Evolutionary conservation across 2,888 invertebrate genomes (phyloP).

Genomic region (Phaedon cochleariae): DNA sequence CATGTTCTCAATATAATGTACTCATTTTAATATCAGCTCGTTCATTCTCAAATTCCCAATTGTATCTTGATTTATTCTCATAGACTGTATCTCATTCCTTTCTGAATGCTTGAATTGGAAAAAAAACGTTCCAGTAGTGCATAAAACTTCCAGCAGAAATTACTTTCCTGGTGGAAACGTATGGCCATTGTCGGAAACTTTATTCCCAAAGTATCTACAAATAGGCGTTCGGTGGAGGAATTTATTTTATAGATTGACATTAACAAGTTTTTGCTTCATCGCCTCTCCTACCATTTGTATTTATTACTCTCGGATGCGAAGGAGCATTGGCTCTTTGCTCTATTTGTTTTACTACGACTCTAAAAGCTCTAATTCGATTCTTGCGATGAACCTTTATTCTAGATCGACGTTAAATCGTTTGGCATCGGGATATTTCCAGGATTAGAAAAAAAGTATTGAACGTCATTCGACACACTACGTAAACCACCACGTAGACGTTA

Average conservation of each 20-base stretch:
- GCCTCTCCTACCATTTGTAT: constrained; percentile 35
- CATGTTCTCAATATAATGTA: too few species aligned
- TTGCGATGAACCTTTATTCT: not conserved
- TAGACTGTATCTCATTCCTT: too few species aligned
- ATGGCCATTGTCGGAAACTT: not conserved
- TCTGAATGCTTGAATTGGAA: too few species aligned
- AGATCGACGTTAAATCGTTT: not conserved
- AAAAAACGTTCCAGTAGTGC: too few species aligned
- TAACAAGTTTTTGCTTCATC: constrained; percentile 34
- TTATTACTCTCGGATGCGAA: constrained; percentile 29
- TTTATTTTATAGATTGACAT: constrained; percentile 35
- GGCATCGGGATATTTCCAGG: not conserved
- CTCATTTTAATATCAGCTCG: too few species aligned
- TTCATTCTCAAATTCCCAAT: too few species aligned
- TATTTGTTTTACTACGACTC: constrained; percentile 6
- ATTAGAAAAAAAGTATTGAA: too few species aligned
- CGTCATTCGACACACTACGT: too few species aligned
- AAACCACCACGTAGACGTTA: too few species aligned
- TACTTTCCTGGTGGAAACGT: not conserved
- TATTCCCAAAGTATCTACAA: constrained; percentile 23
- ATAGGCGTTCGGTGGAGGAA: constrained; percentile 29
- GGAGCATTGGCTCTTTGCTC: constrained; percentile 10
- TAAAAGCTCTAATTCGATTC: not conserved
- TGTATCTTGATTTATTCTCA: too few species aligned
- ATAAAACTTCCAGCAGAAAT: not conserved